Conservation (phyloP, 2,888 invertebrate genomes). For the Nephrotoma appendiculata region DNA sequence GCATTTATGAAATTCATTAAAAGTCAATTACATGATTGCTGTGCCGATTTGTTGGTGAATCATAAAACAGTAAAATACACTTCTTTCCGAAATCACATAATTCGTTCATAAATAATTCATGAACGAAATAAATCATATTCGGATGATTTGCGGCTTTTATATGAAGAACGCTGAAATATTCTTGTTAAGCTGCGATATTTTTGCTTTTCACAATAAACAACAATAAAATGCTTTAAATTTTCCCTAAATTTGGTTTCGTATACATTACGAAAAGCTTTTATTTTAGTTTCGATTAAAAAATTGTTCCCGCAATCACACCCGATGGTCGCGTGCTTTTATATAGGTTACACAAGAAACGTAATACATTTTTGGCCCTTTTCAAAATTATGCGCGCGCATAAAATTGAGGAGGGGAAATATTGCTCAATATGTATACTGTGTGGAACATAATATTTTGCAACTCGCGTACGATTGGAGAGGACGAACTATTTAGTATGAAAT, state of each 20-base stretch:
- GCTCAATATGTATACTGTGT: neutral
- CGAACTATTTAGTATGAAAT: neutral
- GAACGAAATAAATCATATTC: neutral
- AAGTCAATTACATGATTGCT: neutral
- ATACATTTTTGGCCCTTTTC: neutral
- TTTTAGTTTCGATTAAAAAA: neutral
- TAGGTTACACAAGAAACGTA: too few species aligned
- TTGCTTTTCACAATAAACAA: too few species aligned
- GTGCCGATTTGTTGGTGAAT: neutral
- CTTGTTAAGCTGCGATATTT: too few species aligned
- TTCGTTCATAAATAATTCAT: neutral
- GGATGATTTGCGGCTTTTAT: too few species aligned
- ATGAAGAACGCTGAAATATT: too few species aligned
- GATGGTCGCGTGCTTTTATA: neutral
- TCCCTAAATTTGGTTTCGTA: too few species aligned
- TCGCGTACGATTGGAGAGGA: neutral
- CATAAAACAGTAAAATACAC: neutral
- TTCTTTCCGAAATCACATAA: neutral
- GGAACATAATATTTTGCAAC: neutral
- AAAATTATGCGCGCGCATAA: neutral
- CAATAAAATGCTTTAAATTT: too few species aligned
- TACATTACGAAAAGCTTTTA: neutral
- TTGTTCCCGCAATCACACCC: neutral
- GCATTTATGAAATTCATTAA: neutral
- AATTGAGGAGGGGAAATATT: neutral